These are phyloP conservation scores for Turritopsis dohrnii DNA, from an alignment of 30 jellyfish, hydroid and myxozoan genomes.

Conservation along the genomic window DNA sequence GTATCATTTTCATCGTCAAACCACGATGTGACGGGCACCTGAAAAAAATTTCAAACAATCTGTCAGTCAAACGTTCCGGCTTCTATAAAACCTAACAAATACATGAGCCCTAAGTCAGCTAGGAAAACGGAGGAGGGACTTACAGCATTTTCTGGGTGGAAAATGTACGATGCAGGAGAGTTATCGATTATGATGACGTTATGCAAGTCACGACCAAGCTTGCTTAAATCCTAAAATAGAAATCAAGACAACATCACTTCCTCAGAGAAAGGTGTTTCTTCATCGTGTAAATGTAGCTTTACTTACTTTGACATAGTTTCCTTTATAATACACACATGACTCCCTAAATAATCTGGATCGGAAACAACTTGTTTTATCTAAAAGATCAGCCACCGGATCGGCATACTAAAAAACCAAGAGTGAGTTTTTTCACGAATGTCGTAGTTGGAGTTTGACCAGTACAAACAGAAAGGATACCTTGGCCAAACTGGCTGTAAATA, in stretches of 20 bases:
- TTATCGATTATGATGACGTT: slow-evolving; percentile 75
- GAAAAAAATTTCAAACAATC: not conserved
- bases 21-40: slow-evolving; percentile 97
- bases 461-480: slow-evolving; percentile 39
- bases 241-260: not conserved
- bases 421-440: not conserved
- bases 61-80: no score
- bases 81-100: not conserved
- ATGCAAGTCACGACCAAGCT: slow-evolving; percentile 80
- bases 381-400: slow-evolving; percentile 92
- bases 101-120: not conserved
- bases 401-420: slow-evolving; percentile 56
- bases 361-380: slow-evolving; percentile 67
- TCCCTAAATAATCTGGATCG: slow-evolving; percentile 88
- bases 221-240: slow-evolving; percentile 85
- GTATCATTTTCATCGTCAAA: slow-evolving; percentile 86
- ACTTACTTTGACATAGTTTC: slow-evolving; percentile 89
- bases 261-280: no score
- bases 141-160: slow-evolving; percentile 97
- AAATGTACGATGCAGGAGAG: slow-evolving; percentile 93
- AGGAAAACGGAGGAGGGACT: slow-evolving; percentile 18
- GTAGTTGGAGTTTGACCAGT: not conserved
- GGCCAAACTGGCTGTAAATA: slow-evolving; percentile 94
- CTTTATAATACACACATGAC: slow-evolving; percentile 87
- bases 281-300: not conserved